A percentile compares a stretch with the other conserved stretches of the same genome.
phyloP scores from a whole-genome alignment of 2,888 invertebrate genomes.

The Aporophyla lueneburgensis region DNA sequence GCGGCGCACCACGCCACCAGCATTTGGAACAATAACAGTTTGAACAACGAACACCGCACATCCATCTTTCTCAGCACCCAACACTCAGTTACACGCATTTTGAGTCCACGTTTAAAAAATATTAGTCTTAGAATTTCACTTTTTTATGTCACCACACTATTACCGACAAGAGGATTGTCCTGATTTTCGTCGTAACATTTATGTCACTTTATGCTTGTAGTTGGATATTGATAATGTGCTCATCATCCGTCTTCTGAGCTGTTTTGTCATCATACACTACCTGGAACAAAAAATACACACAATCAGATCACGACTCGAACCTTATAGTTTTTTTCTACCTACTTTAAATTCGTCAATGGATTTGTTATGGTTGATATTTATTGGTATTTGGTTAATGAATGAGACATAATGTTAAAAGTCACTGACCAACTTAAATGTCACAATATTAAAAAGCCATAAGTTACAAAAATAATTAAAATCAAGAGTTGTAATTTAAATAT shows the following conservation, averaged over 20 bases:
- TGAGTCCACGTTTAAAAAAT: constrained; percentile 70
- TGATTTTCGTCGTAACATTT: constrained; percentile 67
- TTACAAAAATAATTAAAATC: constrained; percentile 15
- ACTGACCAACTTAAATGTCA: constrained; percentile 28
- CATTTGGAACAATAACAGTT: constrained; percentile 86
- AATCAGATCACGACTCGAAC: constrained; percentile 44
- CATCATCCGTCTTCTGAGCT: constrained; percentile 79
- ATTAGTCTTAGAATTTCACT: constrained; percentile 65
- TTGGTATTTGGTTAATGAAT: constrained; percentile 22
- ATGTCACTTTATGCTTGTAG: constrained; percentile 85
- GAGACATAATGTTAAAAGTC: constrained; percentile 26
- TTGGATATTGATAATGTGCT: constrained; percentile 84
- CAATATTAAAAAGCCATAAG: constrained; percentile 22
- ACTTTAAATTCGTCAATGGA: constrained; percentile 35
- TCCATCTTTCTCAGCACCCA: constrained; percentile 85
- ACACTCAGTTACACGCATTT: constrained; percentile 81
- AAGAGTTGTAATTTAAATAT: constrained; percentile 29
- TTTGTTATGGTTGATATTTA: constrained; percentile 26
- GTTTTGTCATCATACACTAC: constrained; percentile 86
- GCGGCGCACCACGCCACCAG: constrained; percentile 85
- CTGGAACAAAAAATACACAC: constrained; percentile 79
- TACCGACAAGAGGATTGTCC: constrained; percentile 63
- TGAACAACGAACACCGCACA: constrained; percentile 85
- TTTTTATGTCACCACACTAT: constrained; percentile 60
- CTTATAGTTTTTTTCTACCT: constrained; percentile 19